Evolutionary conservation across 1,140 invertebrate genomes (phyloP).

Genomic region (Scaptomyza graminum): DNA sequence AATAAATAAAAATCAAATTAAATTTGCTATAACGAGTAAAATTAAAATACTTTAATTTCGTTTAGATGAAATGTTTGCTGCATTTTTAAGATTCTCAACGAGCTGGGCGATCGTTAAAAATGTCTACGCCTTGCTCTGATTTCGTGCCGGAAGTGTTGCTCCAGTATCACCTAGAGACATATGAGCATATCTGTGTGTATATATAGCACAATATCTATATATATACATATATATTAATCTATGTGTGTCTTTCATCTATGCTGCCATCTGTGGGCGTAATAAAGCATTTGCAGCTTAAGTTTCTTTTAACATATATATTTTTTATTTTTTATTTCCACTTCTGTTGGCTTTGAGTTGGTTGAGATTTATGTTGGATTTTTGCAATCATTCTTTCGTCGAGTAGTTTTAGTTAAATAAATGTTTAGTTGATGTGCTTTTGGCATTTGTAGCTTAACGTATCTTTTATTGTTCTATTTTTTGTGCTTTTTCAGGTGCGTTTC

Average conservation of each 20-base stretch:
- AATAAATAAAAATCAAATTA: conserved; percentile 78
- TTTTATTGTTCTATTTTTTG: not conserved
- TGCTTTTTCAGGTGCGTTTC: conserved; percentile 63
- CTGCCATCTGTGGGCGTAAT: conserved; percentile 72
- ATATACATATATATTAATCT: conserved; percentile 27
- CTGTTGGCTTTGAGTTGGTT: conserved; percentile 44
- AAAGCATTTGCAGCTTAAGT: conserved; percentile 72
- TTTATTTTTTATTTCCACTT: conserved; percentile 37
- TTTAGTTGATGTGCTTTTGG: conserved; percentile 59
- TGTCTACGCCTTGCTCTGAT: conserved; percentile 20
- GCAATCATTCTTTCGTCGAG: conserved; percentile 71
- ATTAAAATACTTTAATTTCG: not conserved
- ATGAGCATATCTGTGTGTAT: not conserved
- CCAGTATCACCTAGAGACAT: conserved; percentile 58
- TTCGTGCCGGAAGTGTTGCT: conserved; percentile 66
- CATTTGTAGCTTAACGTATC: conserved; percentile 17
- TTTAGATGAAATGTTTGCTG: not conserved
- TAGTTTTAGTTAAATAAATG: conserved; percentile 69
- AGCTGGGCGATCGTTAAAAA: conserved; percentile 21
- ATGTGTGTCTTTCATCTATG: conserved; percentile 56
- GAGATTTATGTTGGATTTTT: conserved; percentile 78
- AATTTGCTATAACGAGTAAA: conserved; percentile 24
- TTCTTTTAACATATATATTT: conserved; percentile 46
- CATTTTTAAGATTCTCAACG: conserved; percentile 52
- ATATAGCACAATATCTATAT: not conserved